phyloP scores from a whole-genome alignment of 2,113 vertebrate species.

The Cinclus mexicanus region DNA sequence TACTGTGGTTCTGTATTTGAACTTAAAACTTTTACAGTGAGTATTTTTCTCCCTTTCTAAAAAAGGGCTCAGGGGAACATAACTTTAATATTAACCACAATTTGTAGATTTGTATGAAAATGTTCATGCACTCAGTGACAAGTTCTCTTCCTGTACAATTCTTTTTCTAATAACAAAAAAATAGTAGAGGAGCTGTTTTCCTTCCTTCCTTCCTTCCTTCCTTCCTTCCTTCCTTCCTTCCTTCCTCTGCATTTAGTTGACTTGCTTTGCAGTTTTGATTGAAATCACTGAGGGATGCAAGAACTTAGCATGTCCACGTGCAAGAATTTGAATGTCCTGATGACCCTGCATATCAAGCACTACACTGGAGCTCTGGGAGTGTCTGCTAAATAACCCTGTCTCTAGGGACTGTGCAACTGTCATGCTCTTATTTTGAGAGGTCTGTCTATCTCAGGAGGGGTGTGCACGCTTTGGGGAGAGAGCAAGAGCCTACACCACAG shows the following conservation, averaged over 20 bases:
- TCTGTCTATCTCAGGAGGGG: neutral
- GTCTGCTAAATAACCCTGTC: neutral
- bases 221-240: no score
- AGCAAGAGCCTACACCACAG: neutral
- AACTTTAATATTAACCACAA: neutral
- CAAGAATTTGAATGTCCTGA: neutral
- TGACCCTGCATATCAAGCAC: neutral
- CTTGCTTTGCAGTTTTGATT: neutral
- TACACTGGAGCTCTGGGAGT: neutral
- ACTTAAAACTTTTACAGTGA: neutral
- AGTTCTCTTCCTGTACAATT: neutral
- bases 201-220: neutral
- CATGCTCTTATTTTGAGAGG: fast-evolving
- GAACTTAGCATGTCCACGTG: neutral
- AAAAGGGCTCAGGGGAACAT: neutral
- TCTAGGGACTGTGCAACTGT: fast-evolving
- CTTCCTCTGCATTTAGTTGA: neutral
- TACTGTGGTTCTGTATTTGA: neutral
- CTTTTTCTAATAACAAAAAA: neutral
- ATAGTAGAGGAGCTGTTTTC: neutral
- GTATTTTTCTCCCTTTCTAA: neutral
- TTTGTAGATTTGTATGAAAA: neutral
- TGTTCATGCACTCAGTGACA: fast-evolving
- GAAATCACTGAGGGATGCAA: neutral
- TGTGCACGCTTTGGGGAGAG: fast-evolving